Percentiles rank a stretch among this genome's conserved stretches.
Evolutionary conservation across 64 coral and sea anemone species (phyloP).

Genomic region (Stichodactyla mertensii): DNA sequence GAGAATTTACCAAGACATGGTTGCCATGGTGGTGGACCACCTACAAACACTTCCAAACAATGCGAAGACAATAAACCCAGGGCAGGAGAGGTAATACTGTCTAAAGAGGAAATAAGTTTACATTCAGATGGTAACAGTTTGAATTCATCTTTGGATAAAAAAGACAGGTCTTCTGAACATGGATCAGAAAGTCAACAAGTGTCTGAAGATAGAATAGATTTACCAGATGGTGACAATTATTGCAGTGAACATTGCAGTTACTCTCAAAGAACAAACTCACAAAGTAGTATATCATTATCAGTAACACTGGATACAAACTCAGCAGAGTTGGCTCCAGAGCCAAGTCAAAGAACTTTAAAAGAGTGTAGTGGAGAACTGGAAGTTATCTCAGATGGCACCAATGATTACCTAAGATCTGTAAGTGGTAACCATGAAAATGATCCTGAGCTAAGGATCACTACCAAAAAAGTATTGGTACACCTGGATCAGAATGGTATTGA

Average conservation of each 20-base stretch:
- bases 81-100: background rate
- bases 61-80: background rate
- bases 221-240: background rate
- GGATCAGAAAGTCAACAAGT: background rate
- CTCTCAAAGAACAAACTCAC: background rate
- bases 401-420: background rate
- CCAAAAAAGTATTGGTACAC: background rate
- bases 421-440: background rate
- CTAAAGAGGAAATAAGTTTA: background rate
- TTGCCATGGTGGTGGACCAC: background rate
- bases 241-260: background rate
- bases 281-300: background rate
- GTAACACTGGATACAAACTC: background rate
- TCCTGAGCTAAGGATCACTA: background rate
- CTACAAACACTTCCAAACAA: background rate
- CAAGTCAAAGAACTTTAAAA: constrained; percentile 13
- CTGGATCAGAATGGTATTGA: background rate
- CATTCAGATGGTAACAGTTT: background rate
- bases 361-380: constrained; percentile 1
- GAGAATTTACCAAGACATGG: background rate
- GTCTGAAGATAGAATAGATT: background rate
- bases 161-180: background rate
- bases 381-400: background rate
- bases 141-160: background rate
- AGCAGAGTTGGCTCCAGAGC: background rate